Conservation (phyloP, 1,140 invertebrate genomes). For the Heliconius nattereri region DNA sequence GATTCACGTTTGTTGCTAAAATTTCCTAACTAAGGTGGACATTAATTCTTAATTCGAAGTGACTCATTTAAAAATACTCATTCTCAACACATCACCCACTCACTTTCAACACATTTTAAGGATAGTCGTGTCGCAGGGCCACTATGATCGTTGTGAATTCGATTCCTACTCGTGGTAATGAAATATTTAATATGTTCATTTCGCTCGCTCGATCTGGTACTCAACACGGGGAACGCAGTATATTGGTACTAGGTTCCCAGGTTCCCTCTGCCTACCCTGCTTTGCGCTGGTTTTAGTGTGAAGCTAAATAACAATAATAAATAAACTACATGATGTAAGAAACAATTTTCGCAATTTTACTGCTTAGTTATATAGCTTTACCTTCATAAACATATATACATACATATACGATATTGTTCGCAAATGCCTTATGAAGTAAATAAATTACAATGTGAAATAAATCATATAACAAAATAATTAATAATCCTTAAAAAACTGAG, state of each 20-base stretch:
- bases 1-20: neutral
- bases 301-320: no score
- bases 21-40: neutral
- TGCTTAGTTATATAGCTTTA: neutral
- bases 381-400: neutral
- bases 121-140: no score
- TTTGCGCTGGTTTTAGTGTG: no score
- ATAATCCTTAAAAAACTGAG: neutral
- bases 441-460: neutral
- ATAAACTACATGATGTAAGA: neutral
- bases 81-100: no score
- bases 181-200: no score
- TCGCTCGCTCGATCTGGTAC: no score
- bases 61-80: neutral
- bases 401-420: neutral
- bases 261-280: no score
- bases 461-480: neutral
- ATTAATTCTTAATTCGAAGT: neutral
- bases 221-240: no score
- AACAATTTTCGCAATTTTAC: neutral
- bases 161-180: no score
- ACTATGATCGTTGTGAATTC: no score
- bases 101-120: no score
- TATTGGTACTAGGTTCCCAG: no score
- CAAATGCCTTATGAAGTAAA: neutral